phyloP scores from a whole-genome alignment of 1,140 invertebrate genomes.

The Drosophila simulans region DNA sequence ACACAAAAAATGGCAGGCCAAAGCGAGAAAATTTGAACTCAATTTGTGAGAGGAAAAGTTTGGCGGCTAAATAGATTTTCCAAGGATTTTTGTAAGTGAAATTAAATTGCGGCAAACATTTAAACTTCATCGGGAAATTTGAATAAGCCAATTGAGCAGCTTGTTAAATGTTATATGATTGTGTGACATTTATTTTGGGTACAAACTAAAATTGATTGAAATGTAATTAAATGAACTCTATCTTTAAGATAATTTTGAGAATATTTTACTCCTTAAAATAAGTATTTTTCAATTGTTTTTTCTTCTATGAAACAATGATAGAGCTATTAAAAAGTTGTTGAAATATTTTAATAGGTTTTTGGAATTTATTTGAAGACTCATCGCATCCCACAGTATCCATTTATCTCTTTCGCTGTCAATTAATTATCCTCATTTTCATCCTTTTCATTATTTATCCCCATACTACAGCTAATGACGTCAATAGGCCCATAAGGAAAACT shows the following conservation, averaged over 20 bases:
- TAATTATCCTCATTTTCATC: constrained; percentile 1
- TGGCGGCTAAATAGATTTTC: constrained; percentile 32
- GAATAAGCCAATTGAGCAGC: not conserved
- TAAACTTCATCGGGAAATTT: constrained; percentile 5
- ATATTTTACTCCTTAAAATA: too few species aligned
- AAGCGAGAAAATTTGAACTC: constrained; percentile 11
- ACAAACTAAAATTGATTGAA: too few species aligned
- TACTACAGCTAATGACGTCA: constrained; percentile 58
- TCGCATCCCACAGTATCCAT: not conserved
- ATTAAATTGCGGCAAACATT: constrained; percentile 7
- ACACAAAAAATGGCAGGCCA: constrained; percentile 1
- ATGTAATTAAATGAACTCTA: too few species aligned
- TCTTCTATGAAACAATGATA: too few species aligned
- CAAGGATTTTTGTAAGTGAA: constrained; percentile 12
- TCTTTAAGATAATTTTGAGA: too few species aligned
- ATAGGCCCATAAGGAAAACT: constrained; percentile 28
- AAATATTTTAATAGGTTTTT: too few species aligned
- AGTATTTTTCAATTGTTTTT: too few species aligned
- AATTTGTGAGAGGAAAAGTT: constrained; percentile 14
- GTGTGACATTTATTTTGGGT: not conserved
- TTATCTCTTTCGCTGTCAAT: not conserved
- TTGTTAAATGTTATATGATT: constrained; percentile 8
- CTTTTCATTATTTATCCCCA: not conserved
- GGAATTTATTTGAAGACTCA: too few species aligned
- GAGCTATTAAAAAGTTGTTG: too few species aligned